Conservation (phyloP, 2,888 invertebrate genomes). For the Synanthedon vespiformis region DNA sequence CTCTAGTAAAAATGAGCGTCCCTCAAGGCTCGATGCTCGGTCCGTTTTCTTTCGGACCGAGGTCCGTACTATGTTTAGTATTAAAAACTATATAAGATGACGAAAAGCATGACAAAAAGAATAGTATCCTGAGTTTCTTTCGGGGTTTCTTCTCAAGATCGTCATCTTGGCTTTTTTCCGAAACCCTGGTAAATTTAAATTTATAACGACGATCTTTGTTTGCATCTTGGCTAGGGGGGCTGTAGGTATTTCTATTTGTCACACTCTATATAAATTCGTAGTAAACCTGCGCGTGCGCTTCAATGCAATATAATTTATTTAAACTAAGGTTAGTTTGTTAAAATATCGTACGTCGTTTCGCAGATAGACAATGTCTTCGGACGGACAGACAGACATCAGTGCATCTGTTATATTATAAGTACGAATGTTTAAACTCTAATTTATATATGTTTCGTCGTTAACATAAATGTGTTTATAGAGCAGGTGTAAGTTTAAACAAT, state of each 20-base stretch:
- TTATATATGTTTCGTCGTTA: not conserved
- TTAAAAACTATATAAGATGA: too few relatives aligned
- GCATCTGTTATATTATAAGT: not conserved
- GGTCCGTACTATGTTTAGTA: too few relatives aligned
- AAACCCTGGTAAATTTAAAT: too few relatives aligned
- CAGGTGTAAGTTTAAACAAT: not conserved
- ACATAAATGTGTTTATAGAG: not conserved
- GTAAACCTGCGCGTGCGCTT: constrained; percentile 17
- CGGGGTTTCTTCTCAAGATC: too few relatives aligned
- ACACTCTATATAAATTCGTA: not conserved
- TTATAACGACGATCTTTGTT: too few relatives aligned
- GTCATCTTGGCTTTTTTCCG: too few relatives aligned
- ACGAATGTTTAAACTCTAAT: not conserved
- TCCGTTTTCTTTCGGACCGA: too few relatives aligned
- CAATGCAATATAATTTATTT: constrained; percentile 33
- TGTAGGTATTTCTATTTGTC: not conserved
- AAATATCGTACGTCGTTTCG: constrained; percentile 29
- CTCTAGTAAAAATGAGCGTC: too few relatives aligned
- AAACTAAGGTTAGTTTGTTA: constrained; percentile 42
- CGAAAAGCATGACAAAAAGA: too few relatives aligned
- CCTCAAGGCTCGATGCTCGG: too few relatives aligned
- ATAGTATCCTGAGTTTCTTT: too few relatives aligned
- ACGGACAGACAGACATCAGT: constrained; percentile 23
- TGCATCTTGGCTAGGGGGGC: too few relatives aligned
- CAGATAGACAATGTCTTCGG: constrained; percentile 28